These are phyloP conservation scores for Trachymyrmex septentrionalis DNA, from an alignment of 1,140 invertebrate species.

Conservation along the genomic window DNA sequence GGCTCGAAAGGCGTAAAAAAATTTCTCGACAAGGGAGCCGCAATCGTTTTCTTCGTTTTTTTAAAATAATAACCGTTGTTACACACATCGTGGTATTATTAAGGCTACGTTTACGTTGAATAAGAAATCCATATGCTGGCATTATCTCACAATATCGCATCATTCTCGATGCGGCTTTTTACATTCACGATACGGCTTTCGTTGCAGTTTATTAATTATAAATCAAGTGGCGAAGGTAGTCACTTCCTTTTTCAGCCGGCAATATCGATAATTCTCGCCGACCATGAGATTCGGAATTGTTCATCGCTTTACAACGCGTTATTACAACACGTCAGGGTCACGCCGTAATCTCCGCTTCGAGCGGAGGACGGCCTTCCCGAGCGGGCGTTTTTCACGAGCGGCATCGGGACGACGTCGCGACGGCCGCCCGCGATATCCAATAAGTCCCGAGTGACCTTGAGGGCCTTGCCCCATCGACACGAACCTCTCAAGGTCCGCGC, in stretches of 20 bases:
- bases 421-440: conserved; percentile 28
- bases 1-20: background rate
- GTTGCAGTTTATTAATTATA: background rate
- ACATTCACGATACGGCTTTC: background rate
- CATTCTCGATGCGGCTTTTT: background rate
- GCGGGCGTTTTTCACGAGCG: conserved; percentile 43
- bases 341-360: conserved; percentile 24
- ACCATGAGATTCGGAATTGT: conserved; percentile 5
- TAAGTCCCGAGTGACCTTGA: conserved; percentile 72
- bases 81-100: background rate
- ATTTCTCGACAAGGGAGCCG: background rate
- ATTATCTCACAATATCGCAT: background rate
- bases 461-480: conserved; percentile 76
- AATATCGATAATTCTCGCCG: background rate
- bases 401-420: conserved; percentile 43
- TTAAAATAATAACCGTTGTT: background rate
- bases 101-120: background rate
- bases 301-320: conserved; percentile 1
- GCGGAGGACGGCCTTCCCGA: conserved; percentile 36
- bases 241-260: background rate
- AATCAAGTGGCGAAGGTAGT: background rate
- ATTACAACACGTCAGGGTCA: conserved; percentile 30
- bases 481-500: conserved; percentile 72
- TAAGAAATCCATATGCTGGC: background rate
- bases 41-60: background rate